These are phyloP conservation scores for Tetraodon nigroviridis DNA, from an alignment of 2,113 vertebrate species.

Conservation along the genomic window DNA sequence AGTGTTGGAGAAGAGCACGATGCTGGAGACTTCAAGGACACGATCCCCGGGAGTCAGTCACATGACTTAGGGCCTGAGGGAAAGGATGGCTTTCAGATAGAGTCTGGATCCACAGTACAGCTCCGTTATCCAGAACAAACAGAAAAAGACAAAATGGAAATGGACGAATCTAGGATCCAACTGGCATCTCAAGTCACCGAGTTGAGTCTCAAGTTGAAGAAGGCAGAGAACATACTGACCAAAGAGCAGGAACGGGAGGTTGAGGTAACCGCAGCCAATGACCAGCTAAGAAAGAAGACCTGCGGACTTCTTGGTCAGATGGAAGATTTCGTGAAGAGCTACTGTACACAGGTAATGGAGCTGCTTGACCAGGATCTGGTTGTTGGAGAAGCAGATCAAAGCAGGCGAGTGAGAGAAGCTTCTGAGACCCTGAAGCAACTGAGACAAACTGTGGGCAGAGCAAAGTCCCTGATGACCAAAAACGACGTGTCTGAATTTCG, in stretches of 20 bases:
- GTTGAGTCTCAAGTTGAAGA: slow-evolving; percentile 54
- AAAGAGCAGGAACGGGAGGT: slow-evolving; percentile 51
- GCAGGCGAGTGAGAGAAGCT: slow-evolving; percentile 29
- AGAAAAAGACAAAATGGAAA: slow-evolving; percentile 15
- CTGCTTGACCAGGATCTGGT: slow-evolving; percentile 59
- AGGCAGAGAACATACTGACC: slow-evolving; percentile 47
- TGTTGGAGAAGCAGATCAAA: slow-evolving; percentile 47
- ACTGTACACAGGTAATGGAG: slow-evolving; percentile 40
- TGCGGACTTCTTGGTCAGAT: slow-evolving; percentile 51
- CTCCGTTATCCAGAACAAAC: background rate
- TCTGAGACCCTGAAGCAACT: slow-evolving; percentile 51
- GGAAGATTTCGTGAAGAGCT: slow-evolving; percentile 37
- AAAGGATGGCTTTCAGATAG: background rate
- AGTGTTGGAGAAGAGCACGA: background rate
- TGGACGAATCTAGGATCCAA: slow-evolving; percentile 46
- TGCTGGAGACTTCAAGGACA: background rate
- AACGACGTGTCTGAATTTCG: slow-evolving; percentile 35
- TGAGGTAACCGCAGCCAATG: slow-evolving; percentile 35
- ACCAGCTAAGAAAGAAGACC: slow-evolving; percentile 50
- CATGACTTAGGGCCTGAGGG: background rate
- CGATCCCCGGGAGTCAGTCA: background rate
- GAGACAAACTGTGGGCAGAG: slow-evolving; percentile 43
- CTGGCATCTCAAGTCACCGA: slow-evolving; percentile 57
- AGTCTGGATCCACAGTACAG: background rate
- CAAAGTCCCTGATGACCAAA: slow-evolving; percentile 50